Conservation (phyloP, 2,888 invertebrate genomes). For the Elysia crispata region DNA sequence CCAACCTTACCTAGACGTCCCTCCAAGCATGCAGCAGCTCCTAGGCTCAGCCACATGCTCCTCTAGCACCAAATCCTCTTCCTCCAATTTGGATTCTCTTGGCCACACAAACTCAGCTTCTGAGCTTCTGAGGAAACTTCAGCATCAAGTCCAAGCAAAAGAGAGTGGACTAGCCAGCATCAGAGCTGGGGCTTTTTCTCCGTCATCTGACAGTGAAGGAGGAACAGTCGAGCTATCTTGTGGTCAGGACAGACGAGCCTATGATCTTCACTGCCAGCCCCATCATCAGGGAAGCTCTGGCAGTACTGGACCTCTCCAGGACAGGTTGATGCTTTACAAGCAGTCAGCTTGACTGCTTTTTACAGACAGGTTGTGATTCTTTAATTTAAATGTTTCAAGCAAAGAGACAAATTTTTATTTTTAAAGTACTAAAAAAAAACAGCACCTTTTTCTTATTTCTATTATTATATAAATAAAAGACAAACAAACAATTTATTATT, state of each 20-base stretch:
- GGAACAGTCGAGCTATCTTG: slow-evolving; percentile 49
- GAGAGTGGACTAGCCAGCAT: slow-evolving; percentile 33
- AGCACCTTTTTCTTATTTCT: too few species aligned
- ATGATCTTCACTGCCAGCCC: too few species aligned
- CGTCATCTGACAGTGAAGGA: slow-evolving; percentile 53
- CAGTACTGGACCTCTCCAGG: slow-evolving; percentile 45
- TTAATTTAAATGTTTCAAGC: too few species aligned
- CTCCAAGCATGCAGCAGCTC: slow-evolving; percentile 51
- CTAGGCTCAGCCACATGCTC: slow-evolving; percentile 60
- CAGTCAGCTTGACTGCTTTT: slow-evolving; percentile 31
- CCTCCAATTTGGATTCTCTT: slow-evolving; percentile 49
- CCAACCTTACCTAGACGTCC: slow-evolving; percentile 62
- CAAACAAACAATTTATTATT: too few species aligned
- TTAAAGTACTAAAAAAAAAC: too few species aligned
- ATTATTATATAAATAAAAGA: too few species aligned
- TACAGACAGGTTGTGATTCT: slow-evolving; percentile 3
- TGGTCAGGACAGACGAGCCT: slow-evolving; percentile 26
- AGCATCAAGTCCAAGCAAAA: slow-evolving; percentile 75
- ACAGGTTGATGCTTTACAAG: slow-evolving; percentile 53
- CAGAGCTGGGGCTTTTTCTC: too few species aligned
- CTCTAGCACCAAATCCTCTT: slow-evolving; percentile 53
- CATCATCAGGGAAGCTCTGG: slow-evolving; percentile 42
- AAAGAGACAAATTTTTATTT: too few species aligned
- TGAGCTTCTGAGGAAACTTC: slow-evolving; percentile 75
- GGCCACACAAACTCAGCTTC: slow-evolving; percentile 75